Evolutionary conservation across 2,113 vertebrate genomes (phyloP).

Genomic region (rat (Rattus norvegicus)): GRCr8 NC_086029.1:28712001-28712500

Average conservation of each 20-base stretch:
- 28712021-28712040: too few relatives aligned
- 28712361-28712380: rapidly evolving
- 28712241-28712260: not conserved
- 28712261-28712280: not conserved
- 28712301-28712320: not conserved
- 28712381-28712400: not conserved
- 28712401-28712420: not conserved
- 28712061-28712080: too few relatives aligned
- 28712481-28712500: not conserved
- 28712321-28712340: not conserved
- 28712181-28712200: constrained; percentile 28
- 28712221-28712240: constrained; percentile 28
- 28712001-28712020: too few relatives aligned
- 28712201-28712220: not conserved
- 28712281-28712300: not conserved
- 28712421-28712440: not conserved
- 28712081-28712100: too few relatives aligned
- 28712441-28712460: not conserved
- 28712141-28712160: not conserved
- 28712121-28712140: too few relatives aligned
- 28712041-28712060: too few relatives aligned
- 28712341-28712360: too few relatives aligned
- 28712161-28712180: not conserved
- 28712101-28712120: too few relatives aligned
- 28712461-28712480: not conserved